These are phyloP conservation scores for Rhegmatorhina hoffmannsi DNA, from an alignment of 2,113 vertebrate species.

Conservation along the genomic window DNA sequence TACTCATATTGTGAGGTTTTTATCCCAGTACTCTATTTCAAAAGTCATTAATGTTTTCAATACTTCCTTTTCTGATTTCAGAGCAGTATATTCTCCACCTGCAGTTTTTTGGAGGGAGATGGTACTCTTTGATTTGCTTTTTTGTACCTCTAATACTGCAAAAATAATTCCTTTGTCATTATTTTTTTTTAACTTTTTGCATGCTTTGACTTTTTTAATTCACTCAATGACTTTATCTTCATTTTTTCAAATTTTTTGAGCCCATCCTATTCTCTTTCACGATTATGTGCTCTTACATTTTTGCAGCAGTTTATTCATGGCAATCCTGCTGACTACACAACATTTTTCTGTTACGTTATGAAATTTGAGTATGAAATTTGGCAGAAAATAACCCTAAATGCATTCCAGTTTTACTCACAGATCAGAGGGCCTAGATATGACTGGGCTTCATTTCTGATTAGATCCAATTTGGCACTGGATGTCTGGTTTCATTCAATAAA, in stretches of 20 bases:
- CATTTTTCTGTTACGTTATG: neutral
- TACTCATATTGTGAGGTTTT: neutral
- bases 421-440: neutral
- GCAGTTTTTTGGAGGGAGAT: fast-evolving
- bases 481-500: neutral
- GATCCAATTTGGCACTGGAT: neutral
- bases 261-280: neutral
- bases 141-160: neutral
- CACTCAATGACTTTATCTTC: neutral
- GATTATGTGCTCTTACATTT: neutral
- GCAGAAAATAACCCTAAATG: neutral
- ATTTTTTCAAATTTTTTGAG: neutral
- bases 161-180: neutral
- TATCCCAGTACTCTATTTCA: neutral
- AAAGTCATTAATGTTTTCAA: neutral
- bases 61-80: neutral
- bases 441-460: neutral
- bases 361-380: neutral
- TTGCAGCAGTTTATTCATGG: neutral
- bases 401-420: neutral
- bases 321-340: neutral
- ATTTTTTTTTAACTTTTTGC: neutral
- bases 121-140: neutral
- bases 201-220: neutral
- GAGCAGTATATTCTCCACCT: neutral